These are phyloP conservation scores for Philhelius pedissequus DNA, from an alignment of 2,888 invertebrate genomes.

Conservation along the genomic window DNA sequence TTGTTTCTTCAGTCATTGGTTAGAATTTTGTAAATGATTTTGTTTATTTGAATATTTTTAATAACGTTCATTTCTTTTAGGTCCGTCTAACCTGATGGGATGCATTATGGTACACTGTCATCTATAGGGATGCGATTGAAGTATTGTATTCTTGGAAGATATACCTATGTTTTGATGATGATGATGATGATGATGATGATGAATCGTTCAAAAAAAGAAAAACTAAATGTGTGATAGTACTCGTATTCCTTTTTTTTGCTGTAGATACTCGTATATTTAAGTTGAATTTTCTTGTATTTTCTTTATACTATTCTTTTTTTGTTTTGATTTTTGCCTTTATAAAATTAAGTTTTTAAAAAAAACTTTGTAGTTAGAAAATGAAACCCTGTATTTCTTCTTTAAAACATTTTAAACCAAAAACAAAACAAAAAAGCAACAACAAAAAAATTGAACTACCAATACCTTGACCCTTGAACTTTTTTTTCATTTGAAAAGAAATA, in stretches of 20 bases:
- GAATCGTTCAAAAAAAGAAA: slow-evolving; percentile 13
- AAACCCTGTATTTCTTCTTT: slow-evolving; percentile 63
- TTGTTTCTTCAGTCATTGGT: slow-evolving; percentile 21
- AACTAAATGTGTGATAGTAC: slow-evolving; percentile 44
- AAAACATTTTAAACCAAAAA: not conserved
- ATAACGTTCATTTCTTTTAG: slow-evolving; percentile 66
- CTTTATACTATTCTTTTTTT: slow-evolving; percentile 34
- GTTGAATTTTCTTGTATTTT: slow-evolving; percentile 61
- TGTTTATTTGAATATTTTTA: slow-evolving; percentile 57
- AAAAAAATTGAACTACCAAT: too few species aligned
- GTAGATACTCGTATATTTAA: slow-evolving; percentile 61
- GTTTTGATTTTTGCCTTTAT: slow-evolving; percentile 38
- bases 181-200: slow-evolving; percentile 37
- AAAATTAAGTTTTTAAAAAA: slow-evolving; percentile 38
- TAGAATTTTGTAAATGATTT: not conserved
- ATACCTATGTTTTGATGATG: slow-evolving; percentile 33
- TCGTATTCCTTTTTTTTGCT: slow-evolving; percentile 60
- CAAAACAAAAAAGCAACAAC: slow-evolving; percentile 17
- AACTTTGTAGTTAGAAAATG: slow-evolving; percentile 62
- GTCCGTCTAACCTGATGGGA: slow-evolving; percentile 71
- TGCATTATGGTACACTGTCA: slow-evolving; percentile 30
- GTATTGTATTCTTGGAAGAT: slow-evolving; percentile 43
- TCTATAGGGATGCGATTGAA: slow-evolving; percentile 32
- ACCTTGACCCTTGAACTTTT: slow-evolving; percentile 27
- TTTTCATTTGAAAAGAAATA: slow-evolving; percentile 39